These are phyloP conservation scores for Todiramphus chloris DNA, from an alignment of 2,113 vertebrate genomes.

Conservation along the genomic window DNA sequence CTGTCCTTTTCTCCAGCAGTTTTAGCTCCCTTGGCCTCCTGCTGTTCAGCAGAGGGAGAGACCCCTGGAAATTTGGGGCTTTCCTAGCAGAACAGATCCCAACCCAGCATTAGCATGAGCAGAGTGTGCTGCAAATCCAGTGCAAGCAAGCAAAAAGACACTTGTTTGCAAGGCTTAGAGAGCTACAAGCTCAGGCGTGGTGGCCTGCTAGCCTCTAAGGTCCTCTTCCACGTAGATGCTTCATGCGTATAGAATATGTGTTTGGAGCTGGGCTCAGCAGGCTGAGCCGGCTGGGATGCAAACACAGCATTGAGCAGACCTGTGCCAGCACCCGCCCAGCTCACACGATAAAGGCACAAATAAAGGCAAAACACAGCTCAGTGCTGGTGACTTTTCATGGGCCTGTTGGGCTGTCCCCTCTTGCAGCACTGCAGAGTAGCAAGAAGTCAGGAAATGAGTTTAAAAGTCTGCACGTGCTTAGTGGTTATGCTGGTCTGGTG, in stretches of 20 bases:
- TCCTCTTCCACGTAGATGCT: neutral
- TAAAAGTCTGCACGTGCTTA: neutral
- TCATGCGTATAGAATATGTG: neutral
- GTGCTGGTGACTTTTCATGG: rapidly evolving
- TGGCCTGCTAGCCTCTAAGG: neutral
- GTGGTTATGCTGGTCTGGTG: neutral
- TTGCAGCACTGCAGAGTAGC: neutral
- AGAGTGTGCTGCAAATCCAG: neutral
- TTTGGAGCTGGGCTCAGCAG: neutral
- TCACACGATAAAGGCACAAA: neutral
- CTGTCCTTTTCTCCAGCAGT: neutral
- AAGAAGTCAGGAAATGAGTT: neutral
- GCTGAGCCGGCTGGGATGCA: rapidly evolving
- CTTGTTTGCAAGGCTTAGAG: neutral
- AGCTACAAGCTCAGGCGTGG: neutral
- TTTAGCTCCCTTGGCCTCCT: neutral
- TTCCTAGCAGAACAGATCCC: neutral
- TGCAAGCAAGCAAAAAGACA: neutral
- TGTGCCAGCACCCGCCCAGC: neutral
- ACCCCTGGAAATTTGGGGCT: rapidly evolving
- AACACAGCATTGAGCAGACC: neutral
- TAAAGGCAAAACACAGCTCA: neutral
- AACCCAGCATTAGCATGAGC: neutral
- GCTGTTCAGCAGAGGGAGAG: neutral
- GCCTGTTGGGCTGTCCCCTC: neutral